phyloP scores from a whole-genome alignment of 1,140 invertebrate species.

The Caenorhabditis remanei region DNA sequence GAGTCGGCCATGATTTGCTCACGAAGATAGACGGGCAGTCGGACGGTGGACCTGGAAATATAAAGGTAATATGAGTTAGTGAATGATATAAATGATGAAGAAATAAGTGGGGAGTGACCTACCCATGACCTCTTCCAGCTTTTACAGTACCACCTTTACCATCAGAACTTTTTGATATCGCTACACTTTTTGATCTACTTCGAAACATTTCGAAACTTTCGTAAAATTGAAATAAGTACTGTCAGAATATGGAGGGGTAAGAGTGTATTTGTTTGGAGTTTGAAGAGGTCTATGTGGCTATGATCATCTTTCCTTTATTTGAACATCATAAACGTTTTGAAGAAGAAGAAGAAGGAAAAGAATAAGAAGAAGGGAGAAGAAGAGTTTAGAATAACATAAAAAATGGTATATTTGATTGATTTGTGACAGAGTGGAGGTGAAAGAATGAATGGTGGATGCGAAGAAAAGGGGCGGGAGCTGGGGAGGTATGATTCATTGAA shows the following conservation, averaged over 20 bases:
- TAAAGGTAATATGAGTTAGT: neutral
- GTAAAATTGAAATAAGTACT: neutral
- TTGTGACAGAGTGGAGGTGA: constrained; percentile 13
- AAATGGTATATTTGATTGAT: constrained; percentile 46
- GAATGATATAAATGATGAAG: too few species aligned
- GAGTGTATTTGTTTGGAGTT: neutral
- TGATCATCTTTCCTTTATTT: neutral
- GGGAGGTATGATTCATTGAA: constrained; percentile 22
- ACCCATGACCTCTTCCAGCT: constrained; percentile 28
- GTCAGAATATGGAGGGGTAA: neutral
- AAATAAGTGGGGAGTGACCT: neutral
- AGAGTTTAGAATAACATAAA: constrained; percentile 8
- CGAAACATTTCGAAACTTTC: constrained; percentile 3
- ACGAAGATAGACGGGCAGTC: constrained; percentile 22
- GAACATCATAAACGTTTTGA: constrained; percentile 12
- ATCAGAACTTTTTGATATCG: neutral
- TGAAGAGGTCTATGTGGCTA: constrained; percentile 35
- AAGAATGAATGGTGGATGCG: neutral
- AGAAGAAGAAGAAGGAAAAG: neutral
- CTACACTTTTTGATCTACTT: neutral
- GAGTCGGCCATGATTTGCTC: constrained; percentile 8
- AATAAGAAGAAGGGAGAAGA: constrained; percentile 3
- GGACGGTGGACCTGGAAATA: constrained; percentile 3
- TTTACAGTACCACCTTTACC: neutral
- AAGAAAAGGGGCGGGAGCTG: neutral